A percentile compares a stretch with the other conserved stretches of the same genome.
phyloP scores from a whole-genome alignment of 2,888 invertebrate species.

The Polia nebulosa region DNA sequence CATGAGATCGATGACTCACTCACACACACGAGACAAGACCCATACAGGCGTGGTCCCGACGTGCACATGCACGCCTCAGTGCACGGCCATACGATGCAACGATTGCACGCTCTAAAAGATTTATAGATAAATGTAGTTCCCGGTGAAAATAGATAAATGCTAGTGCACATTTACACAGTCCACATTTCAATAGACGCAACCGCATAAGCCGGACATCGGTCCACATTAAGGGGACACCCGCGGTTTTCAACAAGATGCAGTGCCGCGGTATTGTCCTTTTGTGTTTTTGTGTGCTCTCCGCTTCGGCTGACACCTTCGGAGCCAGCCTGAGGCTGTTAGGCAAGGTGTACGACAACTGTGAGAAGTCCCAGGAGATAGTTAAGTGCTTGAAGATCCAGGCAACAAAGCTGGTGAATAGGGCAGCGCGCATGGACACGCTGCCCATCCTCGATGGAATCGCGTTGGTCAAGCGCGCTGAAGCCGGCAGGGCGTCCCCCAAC shows the following conservation, averaged over 20 bases:
- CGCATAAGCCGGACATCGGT: slow-evolving; percentile 69
- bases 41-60: slow-evolving; percentile 68
- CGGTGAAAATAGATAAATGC: slow-evolving; percentile 91
- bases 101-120: slow-evolving; percentile 91
- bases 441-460: slow-evolving; percentile 92
- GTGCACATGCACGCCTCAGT: slow-evolving; percentile 82
- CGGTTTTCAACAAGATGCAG: slow-evolving; percentile 84
- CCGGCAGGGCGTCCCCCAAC: slow-evolving; percentile 87
- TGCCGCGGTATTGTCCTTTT: slow-evolving; percentile 85
- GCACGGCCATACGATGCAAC: slow-evolving; percentile 89
- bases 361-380: slow-evolving; percentile 91
- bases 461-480: slow-evolving; percentile 87
- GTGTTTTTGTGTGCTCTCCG: slow-evolving; percentile 81
- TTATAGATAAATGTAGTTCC: slow-evolving; percentile 91
- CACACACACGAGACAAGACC: slow-evolving; percentile 68
- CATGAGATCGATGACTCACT: slow-evolving; percentile 73
- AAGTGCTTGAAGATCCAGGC: slow-evolving; percentile 94
- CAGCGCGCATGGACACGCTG: slow-evolving; percentile 91
- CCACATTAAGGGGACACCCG: slow-evolving; percentile 83
- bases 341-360: slow-evolving; percentile 92
- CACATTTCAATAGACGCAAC: slow-evolving; percentile 89
- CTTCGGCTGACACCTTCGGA: slow-evolving; percentile 84
- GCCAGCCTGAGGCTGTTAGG: slow-evolving; percentile 88
- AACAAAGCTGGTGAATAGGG: slow-evolving; percentile 92
- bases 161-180: slow-evolving; percentile 87